Evolutionary conservation across 2,113 vertebrate species (phyloP).

Genomic region (Sorex fumeus): DNA sequence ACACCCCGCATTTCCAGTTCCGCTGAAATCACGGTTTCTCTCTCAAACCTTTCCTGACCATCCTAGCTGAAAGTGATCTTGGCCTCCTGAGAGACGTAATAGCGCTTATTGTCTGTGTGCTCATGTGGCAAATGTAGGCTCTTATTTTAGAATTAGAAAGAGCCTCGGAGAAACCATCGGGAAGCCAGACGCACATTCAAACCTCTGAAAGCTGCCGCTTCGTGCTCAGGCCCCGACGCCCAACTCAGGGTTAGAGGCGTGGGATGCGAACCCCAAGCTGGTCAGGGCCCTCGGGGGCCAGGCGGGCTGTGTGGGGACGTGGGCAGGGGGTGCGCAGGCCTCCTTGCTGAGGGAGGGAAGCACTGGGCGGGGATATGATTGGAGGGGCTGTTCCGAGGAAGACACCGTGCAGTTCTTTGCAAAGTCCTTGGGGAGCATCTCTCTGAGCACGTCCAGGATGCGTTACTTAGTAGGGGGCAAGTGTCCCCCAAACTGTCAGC

Average conservation of each 20-base stretch:
- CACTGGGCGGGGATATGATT: too few relatives aligned
- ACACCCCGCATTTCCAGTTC: not conserved
- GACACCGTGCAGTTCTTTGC: not conserved
- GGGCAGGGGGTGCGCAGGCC: too few relatives aligned
- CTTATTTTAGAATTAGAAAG: constrained; percentile 56
- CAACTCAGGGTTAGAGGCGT: not conserved
- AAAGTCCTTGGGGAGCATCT: not conserved
- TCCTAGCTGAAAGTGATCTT: constrained; percentile 11
- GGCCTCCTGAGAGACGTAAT: constrained; percentile 20
- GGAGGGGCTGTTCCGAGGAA: fast-evolving
- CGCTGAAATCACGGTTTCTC: constrained; percentile 32
- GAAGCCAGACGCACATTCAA: not conserved
- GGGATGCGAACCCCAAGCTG: not conserved
- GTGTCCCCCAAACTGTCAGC: not conserved
- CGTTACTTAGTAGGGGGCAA: not conserved
- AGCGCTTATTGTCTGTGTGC: not conserved
- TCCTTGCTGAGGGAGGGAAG: not conserved
- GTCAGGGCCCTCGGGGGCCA: not conserved
- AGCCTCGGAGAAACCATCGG: not conserved
- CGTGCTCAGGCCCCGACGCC: not conserved
- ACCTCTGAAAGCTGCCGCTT: not conserved
- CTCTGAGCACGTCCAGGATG: not conserved
- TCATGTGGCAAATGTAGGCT: not conserved
- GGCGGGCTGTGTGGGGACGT: not conserved
- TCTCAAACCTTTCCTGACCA: not conserved